phyloP scores from a whole-genome alignment of 1,140 invertebrate genomes.

The Brachionus plicatilis region DNA sequence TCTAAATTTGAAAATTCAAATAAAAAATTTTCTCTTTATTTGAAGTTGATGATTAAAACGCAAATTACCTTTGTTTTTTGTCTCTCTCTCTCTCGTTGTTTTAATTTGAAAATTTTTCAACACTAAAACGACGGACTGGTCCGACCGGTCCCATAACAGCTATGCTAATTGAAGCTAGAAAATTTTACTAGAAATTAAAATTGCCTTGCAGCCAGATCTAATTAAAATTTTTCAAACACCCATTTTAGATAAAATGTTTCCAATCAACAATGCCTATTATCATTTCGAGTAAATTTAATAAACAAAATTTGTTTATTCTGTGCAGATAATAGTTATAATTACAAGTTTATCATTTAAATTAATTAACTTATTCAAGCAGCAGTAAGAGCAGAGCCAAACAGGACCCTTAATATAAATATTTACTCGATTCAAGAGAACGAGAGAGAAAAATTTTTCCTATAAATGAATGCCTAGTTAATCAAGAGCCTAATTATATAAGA shows the following conservation, averaged over 20 bases:
- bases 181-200: neutral
- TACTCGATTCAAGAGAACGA: neutral
- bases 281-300: neutral
- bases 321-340: neutral
- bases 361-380: constrained; percentile 12
- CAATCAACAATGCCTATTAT: neutral
- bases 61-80: constrained; percentile 1
- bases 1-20: constrained; percentile 7
- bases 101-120: neutral
- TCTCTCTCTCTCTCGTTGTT: neutral
- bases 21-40: neutral
- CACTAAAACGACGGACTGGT: neutral
- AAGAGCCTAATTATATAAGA: neutral
- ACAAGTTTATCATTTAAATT: neutral
- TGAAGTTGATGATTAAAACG: constrained; percentile 9
- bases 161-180: neutral
- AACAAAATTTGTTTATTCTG: constrained; percentile 15
- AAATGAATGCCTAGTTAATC: neutral
- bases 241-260: neutral
- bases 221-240: neutral
- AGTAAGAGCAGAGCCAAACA: neutral
- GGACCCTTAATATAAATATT: neutral
- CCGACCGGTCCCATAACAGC: neutral
- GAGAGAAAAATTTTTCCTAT: neutral
- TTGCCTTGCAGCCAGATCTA: neutral